Conservation (phyloP, 2,113 vertebrate genomes). For the Phaetusa simplex region DNA sequence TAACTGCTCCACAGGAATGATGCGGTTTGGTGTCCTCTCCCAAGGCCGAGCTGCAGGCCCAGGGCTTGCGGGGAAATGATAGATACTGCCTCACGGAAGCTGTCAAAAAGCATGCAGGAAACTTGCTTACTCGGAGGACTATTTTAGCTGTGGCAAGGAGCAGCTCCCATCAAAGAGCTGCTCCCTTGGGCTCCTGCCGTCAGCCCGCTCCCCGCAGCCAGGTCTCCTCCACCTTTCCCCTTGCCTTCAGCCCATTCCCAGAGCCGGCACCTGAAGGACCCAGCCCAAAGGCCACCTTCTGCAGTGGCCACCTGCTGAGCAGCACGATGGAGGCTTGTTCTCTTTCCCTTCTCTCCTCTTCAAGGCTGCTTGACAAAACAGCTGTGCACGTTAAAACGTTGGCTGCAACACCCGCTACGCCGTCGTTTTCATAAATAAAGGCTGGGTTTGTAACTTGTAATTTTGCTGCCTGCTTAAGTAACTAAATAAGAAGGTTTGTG, state of each 20-base stretch:
- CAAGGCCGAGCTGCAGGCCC: not conserved
- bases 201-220: accelerated
- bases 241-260: not conserved
- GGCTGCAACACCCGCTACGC: not conserved
- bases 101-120: not conserved
- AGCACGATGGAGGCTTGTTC: not conserved
- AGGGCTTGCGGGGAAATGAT: not conserved
- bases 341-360: not conserved
- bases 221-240: not conserved
- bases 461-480: not conserved
- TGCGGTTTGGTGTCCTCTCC: not conserved
- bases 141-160: not conserved
- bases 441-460: not conserved
- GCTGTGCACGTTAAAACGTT: not conserved
- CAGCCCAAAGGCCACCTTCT: not conserved
- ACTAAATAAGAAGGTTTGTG: not conserved
- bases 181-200: not conserved
- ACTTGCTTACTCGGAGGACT: not conserved
- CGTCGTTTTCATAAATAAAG: not conserved
- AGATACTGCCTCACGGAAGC: not conserved
- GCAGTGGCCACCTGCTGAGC: accelerated
- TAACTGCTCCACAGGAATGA: not conserved
- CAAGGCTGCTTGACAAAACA: not conserved
- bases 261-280: not conserved
- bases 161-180: not conserved